phyloP scores from a whole-genome alignment of 2,888 invertebrate genomes.

The Nudaria mundana region DNA sequence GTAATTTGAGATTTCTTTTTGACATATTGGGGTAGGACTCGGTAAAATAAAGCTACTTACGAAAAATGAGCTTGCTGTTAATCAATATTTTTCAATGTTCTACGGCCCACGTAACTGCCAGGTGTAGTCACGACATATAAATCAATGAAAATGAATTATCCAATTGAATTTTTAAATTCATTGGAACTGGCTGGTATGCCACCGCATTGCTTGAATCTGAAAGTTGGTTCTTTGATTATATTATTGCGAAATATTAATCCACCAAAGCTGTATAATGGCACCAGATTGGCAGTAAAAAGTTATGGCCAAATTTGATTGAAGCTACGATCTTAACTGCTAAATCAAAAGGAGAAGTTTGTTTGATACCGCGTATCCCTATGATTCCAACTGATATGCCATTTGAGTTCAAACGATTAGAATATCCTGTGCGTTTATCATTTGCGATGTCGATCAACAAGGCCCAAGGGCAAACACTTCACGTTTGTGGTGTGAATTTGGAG shows the following conservation, averaged over 20 bases:
- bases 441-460: constrained; percentile 11
- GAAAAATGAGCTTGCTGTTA: too few species aligned
- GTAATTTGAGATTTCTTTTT: too few species aligned
- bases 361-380: constrained; percentile 4
- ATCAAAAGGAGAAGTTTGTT: constrained; percentile 12
- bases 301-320: constrained; percentile 15
- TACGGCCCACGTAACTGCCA: constrained; percentile 3
- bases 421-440: constrained; percentile 12
- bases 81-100: too few species aligned
- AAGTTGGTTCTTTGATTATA: constrained; percentile 18
- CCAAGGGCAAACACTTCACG: constrained; percentile 12
- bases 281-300: constrained; percentile 12
- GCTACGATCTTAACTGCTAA: constrained; percentile 6
- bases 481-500: constrained; percentile 16
- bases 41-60: too few species aligned
- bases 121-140: constrained; percentile 9
- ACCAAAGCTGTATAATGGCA: constrained; percentile 19
- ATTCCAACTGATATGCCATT: too few species aligned
- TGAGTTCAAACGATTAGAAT: constrained; percentile 13
- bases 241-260: constrained; percentile 17
- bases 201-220: constrained; percentile 14
- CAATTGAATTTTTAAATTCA: constrained; percentile 20
- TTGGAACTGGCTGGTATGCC: constrained; percentile 12
- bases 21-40: too few species aligned
- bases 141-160: constrained; percentile 18